Conservation (phyloP, 30 jellyfish, hydroid and myxozoan genomes). For the Chrysaora quinquecirrha region DNA sequence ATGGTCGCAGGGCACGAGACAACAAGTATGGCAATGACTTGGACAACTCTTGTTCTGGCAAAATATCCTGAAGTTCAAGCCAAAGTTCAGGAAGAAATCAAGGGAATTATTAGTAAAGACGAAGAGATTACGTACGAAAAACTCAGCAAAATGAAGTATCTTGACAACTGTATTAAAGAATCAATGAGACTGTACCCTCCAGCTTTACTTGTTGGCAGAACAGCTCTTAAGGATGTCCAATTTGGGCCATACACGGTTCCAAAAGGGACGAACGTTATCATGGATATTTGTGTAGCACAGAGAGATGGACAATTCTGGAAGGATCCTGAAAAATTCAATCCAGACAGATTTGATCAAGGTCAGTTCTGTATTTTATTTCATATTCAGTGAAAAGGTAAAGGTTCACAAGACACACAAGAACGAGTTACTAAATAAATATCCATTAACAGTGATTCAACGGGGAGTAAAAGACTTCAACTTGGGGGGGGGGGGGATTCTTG, state of each 20-base stretch:
- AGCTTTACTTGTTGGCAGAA: slow-evolving; percentile 13
- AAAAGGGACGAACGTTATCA: neutral
- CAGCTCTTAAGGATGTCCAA: neutral
- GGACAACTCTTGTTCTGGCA: slow-evolving; percentile 6
- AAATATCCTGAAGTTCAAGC: slow-evolving; percentile 14
- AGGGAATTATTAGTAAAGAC: neutral
- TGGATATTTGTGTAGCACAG: neutral
- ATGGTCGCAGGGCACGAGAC: slow-evolving; percentile 26
- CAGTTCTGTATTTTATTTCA: too few species aligned
- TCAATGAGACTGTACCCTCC: slow-evolving; percentile 31
- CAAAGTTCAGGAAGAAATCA: slow-evolving; percentile 1
- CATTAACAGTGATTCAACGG: too few species aligned
- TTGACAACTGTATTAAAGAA: slow-evolving; percentile 23
- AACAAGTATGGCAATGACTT: slow-evolving; percentile 14
- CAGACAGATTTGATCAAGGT: slow-evolving; percentile 7
- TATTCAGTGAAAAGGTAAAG: too few species aligned
- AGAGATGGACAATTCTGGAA: slow-evolving; percentile 17
- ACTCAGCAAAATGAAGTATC: slow-evolving; percentile 9
- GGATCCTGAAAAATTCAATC: slow-evolving; percentile 1
- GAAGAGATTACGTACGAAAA: neutral
- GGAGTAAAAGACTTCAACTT: too few species aligned
- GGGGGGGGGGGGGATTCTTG: too few species aligned
- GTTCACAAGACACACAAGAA: too few species aligned
- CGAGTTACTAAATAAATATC: too few species aligned
- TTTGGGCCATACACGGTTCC: slow-evolving; percentile 4